Evolutionary conservation across 2,888 invertebrate genomes (phyloP).

Genomic region (Plemyria rubiginata): DNA sequence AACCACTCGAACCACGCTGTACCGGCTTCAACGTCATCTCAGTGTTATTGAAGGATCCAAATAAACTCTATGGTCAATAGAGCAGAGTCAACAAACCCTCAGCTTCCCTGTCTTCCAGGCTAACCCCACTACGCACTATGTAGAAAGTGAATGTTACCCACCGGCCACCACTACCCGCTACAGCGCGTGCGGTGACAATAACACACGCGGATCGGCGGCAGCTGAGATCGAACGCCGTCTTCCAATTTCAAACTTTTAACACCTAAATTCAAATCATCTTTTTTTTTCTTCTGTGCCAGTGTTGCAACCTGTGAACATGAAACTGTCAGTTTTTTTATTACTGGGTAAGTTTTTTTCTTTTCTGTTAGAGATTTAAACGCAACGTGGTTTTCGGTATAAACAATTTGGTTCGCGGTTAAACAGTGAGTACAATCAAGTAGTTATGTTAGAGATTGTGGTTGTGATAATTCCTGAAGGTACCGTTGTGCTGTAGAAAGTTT

Average conservation of each 20-base stretch:
- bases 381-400: slow-evolving; percentile 1
- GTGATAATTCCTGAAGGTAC: neutral
- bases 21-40: slow-evolving; percentile 1
- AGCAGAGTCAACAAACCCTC: slow-evolving; percentile 76
- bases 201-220: slow-evolving; percentile 76
- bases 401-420: neutral
- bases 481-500: neutral
- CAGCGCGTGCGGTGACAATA: slow-evolving; percentile 54
- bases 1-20: slow-evolving; percentile 37
- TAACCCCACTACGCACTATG: slow-evolving; percentile 65
- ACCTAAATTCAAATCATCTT: slow-evolving; percentile 36
- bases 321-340: slow-evolving; percentile 70
- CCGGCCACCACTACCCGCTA: slow-evolving; percentile 52
- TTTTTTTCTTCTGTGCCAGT: slow-evolving; percentile 65
- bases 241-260: slow-evolving; percentile 46
- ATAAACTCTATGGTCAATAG: slow-evolving; percentile 13
- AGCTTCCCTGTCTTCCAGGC: slow-evolving; percentile 69
- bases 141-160: slow-evolving; percentile 80
- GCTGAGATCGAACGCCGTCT: slow-evolving; percentile 71
- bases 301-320: slow-evolving; percentile 57
- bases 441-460: neutral
- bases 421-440: neutral
- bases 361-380: neutral
- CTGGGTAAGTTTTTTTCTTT: slow-evolving; percentile 65
- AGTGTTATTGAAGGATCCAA: slow-evolving; percentile 9